Base-by-base conservation (phyloP, 2,888 invertebrate genomes). In the Oscheius myriophilus region DNA sequence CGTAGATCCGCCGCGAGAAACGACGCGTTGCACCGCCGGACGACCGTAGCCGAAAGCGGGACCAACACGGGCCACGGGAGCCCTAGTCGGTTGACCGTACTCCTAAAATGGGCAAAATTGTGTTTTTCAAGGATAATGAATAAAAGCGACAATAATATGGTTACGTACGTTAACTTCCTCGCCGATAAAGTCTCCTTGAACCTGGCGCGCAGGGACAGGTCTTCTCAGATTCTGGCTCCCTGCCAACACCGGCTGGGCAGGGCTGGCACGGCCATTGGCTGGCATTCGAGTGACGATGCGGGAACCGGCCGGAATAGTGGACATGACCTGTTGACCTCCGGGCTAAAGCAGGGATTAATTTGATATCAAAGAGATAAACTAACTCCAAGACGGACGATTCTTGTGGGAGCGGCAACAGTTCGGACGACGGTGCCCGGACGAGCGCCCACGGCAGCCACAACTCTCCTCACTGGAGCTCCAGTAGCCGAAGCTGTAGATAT, bases 1-100 rank as follows among this genome's bases (percentile, higher is more conserved):
- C 7, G 71, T 71, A 41, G 67, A 42, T 41, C 74, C 74, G 42
- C 71, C 71, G 25, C 74, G 61, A 4, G 71, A 61, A 12, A 58
- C 43, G 2, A 67, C 42, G 4, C 67, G 52, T 39, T 67, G 63
- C n/a, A 58, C 57, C 12, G 42, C 57, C 12, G 42, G 14, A 14
- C 55, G 26, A 14, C n/a, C 52, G 39, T 52, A 52, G 12, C 23
- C 49, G 18, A 23, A 25, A 2, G n/a, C 51, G 21, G 21, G 51
- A 26, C 18, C 23, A 11, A 16, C 26, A 21, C 33, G 3, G 46
- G 21, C 46, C n/a, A 23, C 16, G 12, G 54, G 16, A n/a, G n/a
- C n/a, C 18, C 25, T 25, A n/a, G n/a, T n/a, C n/a, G n/a, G n/a
- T 9, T 33, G 33, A 9, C 33, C 33, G 33, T 33, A 33, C 33